Evolutionary conservation across 2,113 vertebrate genomes (phyloP).

Genomic region (Tragelaphus imberbis): DNA sequence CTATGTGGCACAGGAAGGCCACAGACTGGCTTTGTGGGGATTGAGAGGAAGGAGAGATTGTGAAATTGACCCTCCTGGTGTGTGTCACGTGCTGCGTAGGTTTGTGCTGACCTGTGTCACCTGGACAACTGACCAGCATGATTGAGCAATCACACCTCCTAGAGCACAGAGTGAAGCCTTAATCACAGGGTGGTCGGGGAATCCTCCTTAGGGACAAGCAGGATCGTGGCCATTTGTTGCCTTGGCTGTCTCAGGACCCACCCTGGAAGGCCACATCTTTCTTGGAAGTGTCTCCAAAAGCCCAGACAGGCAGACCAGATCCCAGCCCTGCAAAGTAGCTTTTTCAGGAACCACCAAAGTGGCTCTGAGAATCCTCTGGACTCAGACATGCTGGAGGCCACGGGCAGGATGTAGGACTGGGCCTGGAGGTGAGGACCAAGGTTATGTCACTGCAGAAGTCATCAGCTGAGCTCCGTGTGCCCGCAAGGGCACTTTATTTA

Average conservation of each 20-base stretch:
- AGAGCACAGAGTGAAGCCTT: not conserved
- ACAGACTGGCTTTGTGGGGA: not conserved
- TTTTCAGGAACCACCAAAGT: not conserved
- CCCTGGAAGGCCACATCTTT: not conserved
- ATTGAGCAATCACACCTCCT: not conserved
- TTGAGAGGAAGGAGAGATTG: not conserved
- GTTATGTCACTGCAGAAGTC: conserved; percentile 58
- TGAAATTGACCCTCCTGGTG: not conserved
- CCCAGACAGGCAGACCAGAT: not conserved
- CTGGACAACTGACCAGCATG: accelerated
- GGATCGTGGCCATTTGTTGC: not conserved
- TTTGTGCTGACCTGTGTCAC: not conserved
- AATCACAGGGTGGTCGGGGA: no score
- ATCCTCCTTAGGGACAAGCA: not conserved
- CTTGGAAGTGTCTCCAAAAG: not conserved
- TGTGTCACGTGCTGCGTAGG: not conserved
- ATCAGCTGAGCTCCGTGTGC: conserved; percentile 50
- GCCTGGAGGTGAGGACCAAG: conserved; percentile 4
- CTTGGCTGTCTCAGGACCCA: not conserved
- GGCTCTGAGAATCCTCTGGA: not conserved
- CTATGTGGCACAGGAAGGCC: not conserved
- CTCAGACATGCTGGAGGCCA: not conserved
- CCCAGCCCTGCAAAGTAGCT: not conserved
- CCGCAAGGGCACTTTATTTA: conserved; percentile 62
- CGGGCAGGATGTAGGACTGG: not conserved